Evolutionary conservation across 1,140 invertebrate genomes (phyloP).

Genomic region (Drosophila equinoxialis): DNA sequence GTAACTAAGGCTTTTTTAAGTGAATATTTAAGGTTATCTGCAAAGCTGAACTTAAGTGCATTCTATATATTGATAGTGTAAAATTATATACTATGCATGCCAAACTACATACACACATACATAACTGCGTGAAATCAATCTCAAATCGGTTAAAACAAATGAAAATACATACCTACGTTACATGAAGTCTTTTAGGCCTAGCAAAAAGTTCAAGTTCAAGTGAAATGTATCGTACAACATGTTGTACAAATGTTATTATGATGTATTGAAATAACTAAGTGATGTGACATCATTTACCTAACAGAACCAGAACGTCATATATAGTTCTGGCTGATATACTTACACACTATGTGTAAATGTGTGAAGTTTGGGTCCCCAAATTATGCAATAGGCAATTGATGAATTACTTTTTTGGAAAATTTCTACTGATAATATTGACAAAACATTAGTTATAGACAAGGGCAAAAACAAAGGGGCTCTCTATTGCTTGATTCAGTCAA

Average conservation of each 20-base stretch:
- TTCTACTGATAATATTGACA: too few relatives aligned
- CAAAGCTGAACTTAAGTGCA: not conserved
- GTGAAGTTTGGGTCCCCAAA: too few relatives aligned
- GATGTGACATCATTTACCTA: not conserved
- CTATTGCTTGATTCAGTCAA: too few relatives aligned
- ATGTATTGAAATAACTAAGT: slow-evolving; percentile 13
- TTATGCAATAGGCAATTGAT: too few relatives aligned
- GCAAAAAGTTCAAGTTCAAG: not conserved
- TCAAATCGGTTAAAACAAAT: not conserved
- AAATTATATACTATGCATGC: slow-evolving; percentile 8
- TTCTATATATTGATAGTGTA: not conserved
- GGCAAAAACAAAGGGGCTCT: too few relatives aligned
- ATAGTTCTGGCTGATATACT: not conserved
- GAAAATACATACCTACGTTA: not conserved
- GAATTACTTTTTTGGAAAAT: too few relatives aligned
- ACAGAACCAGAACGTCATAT: not conserved
- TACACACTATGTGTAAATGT: too few relatives aligned
- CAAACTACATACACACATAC: not conserved
- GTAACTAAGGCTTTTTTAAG: not conserved
- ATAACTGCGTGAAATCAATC: not conserved
- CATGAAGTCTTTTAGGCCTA: not conserved
- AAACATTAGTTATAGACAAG: too few relatives aligned
- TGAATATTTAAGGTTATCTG: not conserved
- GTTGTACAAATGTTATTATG: not conserved
- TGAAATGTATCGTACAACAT: slow-evolving; percentile 12